Percentiles rank a stretch among this genome's conserved stretches.
These are phyloP conservation scores for Parapristionchus giblindavisi DNA, from an alignment of 2,888 invertebrate genomes.

Conservation along the genomic window DNA sequence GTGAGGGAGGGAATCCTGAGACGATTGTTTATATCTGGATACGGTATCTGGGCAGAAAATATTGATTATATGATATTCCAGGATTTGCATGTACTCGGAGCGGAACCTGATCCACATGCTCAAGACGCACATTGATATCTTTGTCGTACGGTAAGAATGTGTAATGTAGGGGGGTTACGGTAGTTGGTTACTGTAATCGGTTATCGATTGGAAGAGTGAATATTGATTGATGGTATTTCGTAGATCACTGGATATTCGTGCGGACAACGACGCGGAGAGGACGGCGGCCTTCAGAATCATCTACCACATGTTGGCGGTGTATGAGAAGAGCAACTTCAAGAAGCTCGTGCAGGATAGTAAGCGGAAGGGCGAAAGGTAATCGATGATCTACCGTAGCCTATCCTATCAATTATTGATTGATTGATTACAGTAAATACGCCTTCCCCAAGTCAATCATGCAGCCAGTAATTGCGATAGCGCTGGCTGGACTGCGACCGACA, in stretches of 20 bases:
- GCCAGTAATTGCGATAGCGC: constrained; percentile 56
- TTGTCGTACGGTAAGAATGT: constrained; percentile 51
- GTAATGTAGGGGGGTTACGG: too few species aligned
- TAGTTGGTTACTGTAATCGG: background rate
- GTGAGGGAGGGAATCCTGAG: background rate
- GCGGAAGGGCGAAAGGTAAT: background rate
- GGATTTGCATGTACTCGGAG: constrained; percentile 46
- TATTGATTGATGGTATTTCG: constrained; percentile 13
- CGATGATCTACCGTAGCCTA: too few species aligned
- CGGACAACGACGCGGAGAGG: constrained; percentile 84
- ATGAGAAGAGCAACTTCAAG: constrained; percentile 50
- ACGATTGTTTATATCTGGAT: background rate
- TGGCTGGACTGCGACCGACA: constrained; percentile 41
- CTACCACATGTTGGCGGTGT: constrained; percentile 40
- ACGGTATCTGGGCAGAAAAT: background rate
- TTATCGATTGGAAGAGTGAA: background rate
- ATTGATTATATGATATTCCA: background rate
- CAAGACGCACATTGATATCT: constrained; percentile 54
- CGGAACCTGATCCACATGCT: constrained; percentile 50
- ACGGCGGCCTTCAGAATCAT: constrained; percentile 80
- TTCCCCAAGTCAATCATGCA: constrained; percentile 59
- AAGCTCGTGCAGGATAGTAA: constrained; percentile 44
- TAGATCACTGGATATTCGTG: constrained; percentile 88
- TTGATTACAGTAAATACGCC: constrained; percentile 46
- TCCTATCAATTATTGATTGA: constrained; percentile 2